Percentiles rank a stretch among this genome's conserved stretches.
Conservation (phyloP, 1,140 invertebrate species). For the Drosophila lini region DNA sequence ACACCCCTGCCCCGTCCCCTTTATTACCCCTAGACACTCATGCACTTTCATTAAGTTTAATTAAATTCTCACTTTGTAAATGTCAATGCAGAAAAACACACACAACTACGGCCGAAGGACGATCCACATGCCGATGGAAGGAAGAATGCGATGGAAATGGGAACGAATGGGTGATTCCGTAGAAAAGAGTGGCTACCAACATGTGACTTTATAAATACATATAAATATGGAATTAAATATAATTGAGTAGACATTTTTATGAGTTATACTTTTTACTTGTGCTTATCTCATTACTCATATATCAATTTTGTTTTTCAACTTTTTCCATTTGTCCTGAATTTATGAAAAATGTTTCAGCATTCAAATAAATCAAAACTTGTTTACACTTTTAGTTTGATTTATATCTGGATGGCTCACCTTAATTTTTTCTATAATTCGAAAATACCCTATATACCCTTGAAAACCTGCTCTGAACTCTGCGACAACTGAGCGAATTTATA, state of each 20-base stretch:
- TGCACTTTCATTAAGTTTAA: slow-evolving; percentile 81
- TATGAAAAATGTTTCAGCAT: too few species aligned
- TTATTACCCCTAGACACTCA: slow-evolving; percentile 42
- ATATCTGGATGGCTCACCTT: background rate
- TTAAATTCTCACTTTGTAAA: slow-evolving; percentile 82
- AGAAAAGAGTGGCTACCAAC: background rate
- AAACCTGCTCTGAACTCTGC: slow-evolving; percentile 30
- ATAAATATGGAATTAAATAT: too few species aligned
- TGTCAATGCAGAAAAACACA: slow-evolving; percentile 71
- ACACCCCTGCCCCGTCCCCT: slow-evolving; percentile 11
- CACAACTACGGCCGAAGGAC: slow-evolving; percentile 39
- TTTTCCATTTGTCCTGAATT: too few species aligned
- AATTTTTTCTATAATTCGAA: too few species aligned
- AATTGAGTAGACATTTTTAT: too few species aligned
- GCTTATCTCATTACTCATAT: too few species aligned
- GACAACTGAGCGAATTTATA: slow-evolving; percentile 77
- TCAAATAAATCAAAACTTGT: too few species aligned
- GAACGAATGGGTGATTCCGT: slow-evolving; percentile 6
- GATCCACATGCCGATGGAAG: slow-evolving; percentile 40
- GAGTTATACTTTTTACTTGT: too few species aligned
- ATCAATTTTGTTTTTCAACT: background rate
- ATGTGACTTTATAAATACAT: too few species aligned
- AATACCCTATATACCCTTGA: background rate
- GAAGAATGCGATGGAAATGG: background rate
- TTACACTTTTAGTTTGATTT: background rate